A percentile compares a stretch with the other conserved stretches of the same genome.
Conservation (phyloP, 1,140 invertebrate genomes). For the Drosophila seguyi region DNA sequence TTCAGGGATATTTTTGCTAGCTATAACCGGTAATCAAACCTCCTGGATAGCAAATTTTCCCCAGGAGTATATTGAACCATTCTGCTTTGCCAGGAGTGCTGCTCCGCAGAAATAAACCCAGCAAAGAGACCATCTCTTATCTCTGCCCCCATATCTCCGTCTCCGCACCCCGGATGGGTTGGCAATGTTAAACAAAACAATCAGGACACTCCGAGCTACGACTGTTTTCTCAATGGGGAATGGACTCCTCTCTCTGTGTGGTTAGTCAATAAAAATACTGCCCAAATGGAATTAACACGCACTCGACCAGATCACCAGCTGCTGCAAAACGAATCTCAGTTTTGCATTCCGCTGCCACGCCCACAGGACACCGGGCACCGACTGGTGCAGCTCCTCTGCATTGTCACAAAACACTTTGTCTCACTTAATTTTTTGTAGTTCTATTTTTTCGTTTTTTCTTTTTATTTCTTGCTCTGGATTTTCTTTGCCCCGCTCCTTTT, state of each 20-base stretch:
- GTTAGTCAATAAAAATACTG: constrained; percentile 80
- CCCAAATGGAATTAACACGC: constrained; percentile 79
- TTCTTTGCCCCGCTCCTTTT: constrained; percentile 14
- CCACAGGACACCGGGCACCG: constrained; percentile 1
- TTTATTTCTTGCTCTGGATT: constrained; percentile 27
- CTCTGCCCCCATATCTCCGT: constrained; percentile 21
- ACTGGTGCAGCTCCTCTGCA: constrained; percentile 41
- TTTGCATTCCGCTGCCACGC: constrained; percentile 32
- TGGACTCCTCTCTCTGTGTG: constrained; percentile 50
- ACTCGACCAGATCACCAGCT: constrained; percentile 42
- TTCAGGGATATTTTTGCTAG: neutral
- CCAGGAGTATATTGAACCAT: neutral
- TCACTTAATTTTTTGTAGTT: constrained; percentile 78
- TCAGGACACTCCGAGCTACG: constrained; percentile 51
- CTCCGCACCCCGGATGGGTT: constrained; percentile 27
- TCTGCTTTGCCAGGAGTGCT: neutral
- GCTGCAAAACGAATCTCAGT: constrained; percentile 26
- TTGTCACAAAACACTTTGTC: constrained; percentile 81
- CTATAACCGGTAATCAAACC: neutral
- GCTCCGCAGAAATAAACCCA: constrained; percentile 19
- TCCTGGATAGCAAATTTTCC: constrained; percentile 4
- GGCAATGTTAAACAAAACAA: constrained; percentile 73
- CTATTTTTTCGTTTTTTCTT: constrained; percentile 44
- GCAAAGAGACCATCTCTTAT: constrained; percentile 17
- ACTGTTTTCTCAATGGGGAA: constrained; percentile 25